These are phyloP conservation scores for Grammomys dolichurus DNA, from an alignment of 2,113 vertebrate genomes.

Conservation along the genomic window DNA sequence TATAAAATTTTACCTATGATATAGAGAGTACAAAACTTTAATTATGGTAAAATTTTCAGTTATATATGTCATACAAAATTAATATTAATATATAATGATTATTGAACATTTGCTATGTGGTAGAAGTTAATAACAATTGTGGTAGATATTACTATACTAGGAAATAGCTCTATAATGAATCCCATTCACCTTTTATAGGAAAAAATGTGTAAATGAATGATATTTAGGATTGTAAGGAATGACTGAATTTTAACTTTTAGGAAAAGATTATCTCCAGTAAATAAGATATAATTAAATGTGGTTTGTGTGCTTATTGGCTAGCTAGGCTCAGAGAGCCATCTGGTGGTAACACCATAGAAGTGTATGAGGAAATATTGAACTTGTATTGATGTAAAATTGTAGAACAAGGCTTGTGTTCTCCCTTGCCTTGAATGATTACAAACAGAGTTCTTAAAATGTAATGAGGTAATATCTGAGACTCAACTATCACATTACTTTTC, in stretches of 20 bases:
- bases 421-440: not conserved
- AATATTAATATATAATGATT: not conserved
- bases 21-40: not conserved
- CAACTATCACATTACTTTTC: not conserved
- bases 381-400: not conserved
- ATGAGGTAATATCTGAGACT: not conserved
- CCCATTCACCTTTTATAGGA: not conserved
- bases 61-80: not conserved
- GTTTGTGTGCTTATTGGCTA: not conserved
- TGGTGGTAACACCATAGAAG: conserved; percentile 55
- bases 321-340: conserved; percentile 70
- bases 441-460: not conserved
- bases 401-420: fast-evolving
- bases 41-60: not conserved
- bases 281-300: not conserved
- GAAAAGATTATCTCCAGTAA: not conserved
- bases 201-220: not conserved
- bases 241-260: not conserved
- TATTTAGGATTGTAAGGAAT: not conserved
- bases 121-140: not conserved
- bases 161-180: not conserved
- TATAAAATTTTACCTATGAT: not conserved
- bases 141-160: not conserved
- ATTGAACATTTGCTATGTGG: fast-evolving
- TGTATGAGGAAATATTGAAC: fast-evolving